These are phyloP conservation scores for Candoia aspera DNA, from an alignment of 2,113 vertebrate species.

Conservation along the genomic window DNA sequence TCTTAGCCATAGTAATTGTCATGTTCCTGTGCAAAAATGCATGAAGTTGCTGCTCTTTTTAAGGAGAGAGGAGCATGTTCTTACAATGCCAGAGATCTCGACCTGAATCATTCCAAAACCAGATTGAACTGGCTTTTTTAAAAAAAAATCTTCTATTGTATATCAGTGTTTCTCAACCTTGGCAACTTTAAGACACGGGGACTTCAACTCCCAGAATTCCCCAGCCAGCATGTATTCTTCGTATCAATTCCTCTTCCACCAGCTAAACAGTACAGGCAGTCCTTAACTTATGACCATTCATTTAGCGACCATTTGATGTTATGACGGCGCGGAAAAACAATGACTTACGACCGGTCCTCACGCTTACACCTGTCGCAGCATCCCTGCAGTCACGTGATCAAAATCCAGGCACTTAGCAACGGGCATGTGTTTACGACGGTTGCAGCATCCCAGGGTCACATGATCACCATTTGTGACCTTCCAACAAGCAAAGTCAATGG, in stretches of 20 bases:
- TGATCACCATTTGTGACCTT: not conserved
- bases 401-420: not conserved
- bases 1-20: not conserved
- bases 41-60: not conserved
- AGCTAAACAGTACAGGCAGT: not conserved
- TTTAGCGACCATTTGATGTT: not conserved
- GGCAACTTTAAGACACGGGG: too few species aligned
- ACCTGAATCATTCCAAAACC: not conserved
- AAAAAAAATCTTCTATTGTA: not conserved
- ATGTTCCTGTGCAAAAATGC: not conserved
- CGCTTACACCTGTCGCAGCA: not conserved
- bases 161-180: too few species aligned
- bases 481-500: not conserved
- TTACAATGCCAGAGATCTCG: too few species aligned
- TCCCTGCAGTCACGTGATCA: not conserved
- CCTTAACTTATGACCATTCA: not conserved
- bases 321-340: not conserved
- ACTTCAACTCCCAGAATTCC: too few species aligned
- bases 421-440: not conserved
- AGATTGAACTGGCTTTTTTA: not conserved
- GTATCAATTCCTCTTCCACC: too few species aligned
- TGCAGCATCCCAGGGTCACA: not conserved
- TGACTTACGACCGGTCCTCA: not conserved
- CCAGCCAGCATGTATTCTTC: too few species aligned
- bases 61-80: not conserved